Base-by-base conservation (phyloP, 2,113 vertebrate genomes). In the Sula dactylatra region DNA sequence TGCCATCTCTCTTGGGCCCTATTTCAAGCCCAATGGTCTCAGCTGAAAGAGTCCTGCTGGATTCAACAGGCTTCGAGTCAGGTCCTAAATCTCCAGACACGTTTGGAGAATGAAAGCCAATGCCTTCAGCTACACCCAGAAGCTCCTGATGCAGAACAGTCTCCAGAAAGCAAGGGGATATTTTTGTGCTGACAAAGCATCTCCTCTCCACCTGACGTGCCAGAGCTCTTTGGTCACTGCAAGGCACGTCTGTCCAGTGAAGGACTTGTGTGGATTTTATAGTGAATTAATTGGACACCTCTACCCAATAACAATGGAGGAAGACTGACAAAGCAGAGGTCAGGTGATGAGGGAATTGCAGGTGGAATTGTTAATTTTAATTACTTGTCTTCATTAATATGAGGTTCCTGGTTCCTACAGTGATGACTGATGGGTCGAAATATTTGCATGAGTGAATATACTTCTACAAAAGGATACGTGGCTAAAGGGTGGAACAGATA, bases 381-480 rank as follows among this genome's bases (percentile, higher is more conserved):
- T 97, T 96, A 92, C 82, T 90, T 86, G 34, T 91, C 88, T 91
- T 93, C 88, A 80, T 96, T 96, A 95, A 94, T 38, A 31, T 50
- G 81, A 94, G 77, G 67, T 71, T 94, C 61, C 58, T 67, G 50
- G 69, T 95, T 93, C 86, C 82, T 94, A 54, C 50, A 40, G 55
- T 44, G 50, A 89, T 70, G 76, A 92, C 69, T 94, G 79, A 77
- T 17, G 42, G 72, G 42, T 86, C 56, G 56, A 93, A 96, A 78
- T 89, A 91, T 71, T 88, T 86, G 89, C 72, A 76, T 67, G 47
- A 94, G 50, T 40, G 78, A 88, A 83, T 83, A 44, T 13, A 61
- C 32, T 84, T 64, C 44, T 5, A 72, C 52, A 74, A 44, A 78
- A 78, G 76, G 38, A 54, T 49, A 42, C 10, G 10, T 22, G 71